phyloP scores from a whole-genome alignment of 2,888 invertebrate genomes.

The Eurytoma californica region DNA sequence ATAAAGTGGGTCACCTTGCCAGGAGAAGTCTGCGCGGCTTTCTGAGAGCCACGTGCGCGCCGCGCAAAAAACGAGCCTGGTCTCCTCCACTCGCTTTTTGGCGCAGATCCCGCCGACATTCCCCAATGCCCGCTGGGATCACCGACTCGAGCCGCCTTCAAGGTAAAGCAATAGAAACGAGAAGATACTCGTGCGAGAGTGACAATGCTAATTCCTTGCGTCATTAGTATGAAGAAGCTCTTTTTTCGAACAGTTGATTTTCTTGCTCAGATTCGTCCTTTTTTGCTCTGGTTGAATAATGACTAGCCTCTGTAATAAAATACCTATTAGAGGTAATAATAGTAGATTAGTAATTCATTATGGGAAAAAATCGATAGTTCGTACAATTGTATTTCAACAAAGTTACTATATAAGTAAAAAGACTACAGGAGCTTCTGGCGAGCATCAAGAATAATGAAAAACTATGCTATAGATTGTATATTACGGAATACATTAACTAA shows the following conservation, averaged over 20 bases:
- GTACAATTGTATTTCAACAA: no score
- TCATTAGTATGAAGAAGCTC: neutral
- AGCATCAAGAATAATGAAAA: no score
- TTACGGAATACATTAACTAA: no score
- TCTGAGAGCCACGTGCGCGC: constrained; percentile 46
- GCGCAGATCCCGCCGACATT: constrained; percentile 19
- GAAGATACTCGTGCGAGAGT: neutral
- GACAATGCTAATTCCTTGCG: constrained; percentile 16
- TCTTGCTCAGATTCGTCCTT: neutral
- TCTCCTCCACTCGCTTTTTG: constrained; percentile 32
- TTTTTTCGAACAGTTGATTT: neutral
- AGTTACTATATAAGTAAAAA: no score
- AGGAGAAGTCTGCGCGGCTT: neutral
- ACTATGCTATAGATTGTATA: no score
- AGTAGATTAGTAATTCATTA: no score
- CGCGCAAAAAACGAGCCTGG: constrained; percentile 16
- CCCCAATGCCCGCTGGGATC: constrained; percentile 37
- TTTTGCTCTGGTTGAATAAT: no score
- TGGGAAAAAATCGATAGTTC: no score
- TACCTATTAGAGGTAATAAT: no score
- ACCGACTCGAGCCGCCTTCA: constrained; percentile 4
- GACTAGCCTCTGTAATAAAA: no score
- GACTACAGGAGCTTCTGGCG: no score
- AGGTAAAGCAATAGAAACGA: constrained; percentile 2
- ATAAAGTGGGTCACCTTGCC: constrained; percentile 59